These are phyloP conservation scores for Setophaga petechia DNA, from an alignment of 2,113 vertebrate genomes.

Conservation along the genomic window DNA sequence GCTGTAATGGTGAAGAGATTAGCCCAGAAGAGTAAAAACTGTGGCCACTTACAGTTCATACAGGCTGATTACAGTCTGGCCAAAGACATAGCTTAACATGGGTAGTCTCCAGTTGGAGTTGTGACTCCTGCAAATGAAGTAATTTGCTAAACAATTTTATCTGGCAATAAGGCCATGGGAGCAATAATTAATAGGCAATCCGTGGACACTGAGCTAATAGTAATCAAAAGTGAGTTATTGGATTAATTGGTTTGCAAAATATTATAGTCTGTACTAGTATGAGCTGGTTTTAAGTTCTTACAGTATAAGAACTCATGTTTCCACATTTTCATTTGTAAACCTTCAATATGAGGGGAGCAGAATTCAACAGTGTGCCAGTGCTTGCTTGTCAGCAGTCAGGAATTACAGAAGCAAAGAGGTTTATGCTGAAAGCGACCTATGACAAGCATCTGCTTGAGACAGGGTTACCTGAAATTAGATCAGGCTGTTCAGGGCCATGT, in stretches of 20 bases:
- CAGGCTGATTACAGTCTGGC: not conserved
- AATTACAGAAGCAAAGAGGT: not conserved
- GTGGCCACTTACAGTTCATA: not conserved
- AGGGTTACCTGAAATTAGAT: not conserved
- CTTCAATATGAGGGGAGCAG: not conserved
- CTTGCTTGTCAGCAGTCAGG: not conserved
- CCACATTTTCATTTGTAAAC: not conserved
- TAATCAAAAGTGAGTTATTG: not conserved
- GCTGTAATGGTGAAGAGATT: not conserved
- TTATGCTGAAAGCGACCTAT: not conserved
- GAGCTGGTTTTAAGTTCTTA: not conserved
- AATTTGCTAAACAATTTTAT: not conserved
- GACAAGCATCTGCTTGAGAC: not conserved
- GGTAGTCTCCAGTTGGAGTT: not conserved
- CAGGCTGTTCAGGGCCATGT: not conserved
- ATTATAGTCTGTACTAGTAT: not conserved
- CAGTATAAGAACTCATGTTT: not conserved
- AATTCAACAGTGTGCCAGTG: not conserved
- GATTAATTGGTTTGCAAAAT: not conserved
- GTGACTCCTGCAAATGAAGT: not conserved
- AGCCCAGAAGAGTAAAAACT: not conserved
- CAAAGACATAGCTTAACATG: not conserved
- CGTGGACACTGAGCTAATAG: not conserved
- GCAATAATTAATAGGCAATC: not conserved
- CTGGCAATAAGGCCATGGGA: not conserved